Evolutionary conservation across 2,113 vertebrate species (phyloP).

Genomic region (Bujurquina vittata): DNA sequence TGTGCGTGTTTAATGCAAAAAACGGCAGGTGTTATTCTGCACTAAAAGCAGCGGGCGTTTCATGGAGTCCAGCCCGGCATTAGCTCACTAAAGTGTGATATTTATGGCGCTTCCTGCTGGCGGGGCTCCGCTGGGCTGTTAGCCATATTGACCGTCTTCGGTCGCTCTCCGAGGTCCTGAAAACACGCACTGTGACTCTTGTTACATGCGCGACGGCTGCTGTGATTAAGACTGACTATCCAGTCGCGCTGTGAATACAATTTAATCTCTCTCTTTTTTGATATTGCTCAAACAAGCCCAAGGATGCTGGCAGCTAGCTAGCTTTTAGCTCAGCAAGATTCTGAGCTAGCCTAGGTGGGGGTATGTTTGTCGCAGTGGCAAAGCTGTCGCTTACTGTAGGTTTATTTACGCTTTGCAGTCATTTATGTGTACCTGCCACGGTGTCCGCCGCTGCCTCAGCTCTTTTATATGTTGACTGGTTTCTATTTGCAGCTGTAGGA

Average conservation of each 20-base stretch:
- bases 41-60: neutral
- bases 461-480: conserved; percentile 26
- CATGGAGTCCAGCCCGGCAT: rapidly evolving
- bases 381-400: neutral
- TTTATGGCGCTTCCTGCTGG: neutral
- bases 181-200: neutral
- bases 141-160: conserved; percentile 50
- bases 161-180: conserved; percentile 77
- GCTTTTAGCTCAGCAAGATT: conserved; percentile 46
- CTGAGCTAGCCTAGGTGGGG: conserved; percentile 13
- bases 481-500: conserved; percentile 39
- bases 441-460: conserved; percentile 21
- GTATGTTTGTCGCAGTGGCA: conserved; percentile 43
- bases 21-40: rapidly evolving
- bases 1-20: rapidly evolving
- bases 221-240: rapidly evolving
- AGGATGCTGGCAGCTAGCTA: conserved; percentile 24
- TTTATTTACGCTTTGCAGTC: neutral
- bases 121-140: conserved; percentile 14
- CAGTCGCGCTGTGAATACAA: neutral
- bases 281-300: neutral
- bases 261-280: neutral
- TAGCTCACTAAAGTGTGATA: neutral
- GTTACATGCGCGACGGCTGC: neutral
- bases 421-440: neutral